Conservation (phyloP, 2,797 vertebrate genomes). For the Carapus acus region DNA sequence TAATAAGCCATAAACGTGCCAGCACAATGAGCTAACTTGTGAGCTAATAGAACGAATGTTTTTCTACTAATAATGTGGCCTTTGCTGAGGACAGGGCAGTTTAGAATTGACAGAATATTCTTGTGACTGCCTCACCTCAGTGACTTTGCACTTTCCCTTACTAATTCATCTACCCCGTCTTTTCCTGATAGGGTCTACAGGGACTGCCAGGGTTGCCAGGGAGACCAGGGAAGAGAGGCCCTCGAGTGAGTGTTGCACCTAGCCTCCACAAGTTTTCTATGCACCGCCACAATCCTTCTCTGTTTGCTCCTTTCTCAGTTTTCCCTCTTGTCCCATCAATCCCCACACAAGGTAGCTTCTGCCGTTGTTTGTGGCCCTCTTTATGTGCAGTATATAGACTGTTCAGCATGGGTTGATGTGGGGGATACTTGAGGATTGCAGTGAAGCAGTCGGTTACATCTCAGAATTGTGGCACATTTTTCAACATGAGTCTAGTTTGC, state of each 20-base stretch:
- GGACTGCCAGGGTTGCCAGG: slow-evolving; percentile 87
- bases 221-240: slow-evolving; percentile 84
- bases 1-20: too few relatives aligned
- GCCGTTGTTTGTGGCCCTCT: slow-evolving; percentile 11
- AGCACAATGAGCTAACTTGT: too few relatives aligned
- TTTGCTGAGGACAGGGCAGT: too few relatives aligned
- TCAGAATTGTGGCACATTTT: slow-evolving; percentile 44
- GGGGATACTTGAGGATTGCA: slow-evolving; percentile 21
- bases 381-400: slow-evolving; percentile 9
- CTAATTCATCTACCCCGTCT: slow-evolving; percentile 30
- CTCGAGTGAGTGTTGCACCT: slow-evolving; percentile 79
- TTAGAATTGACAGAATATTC: too few relatives aligned
- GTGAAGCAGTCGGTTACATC: slow-evolving; percentile 47
- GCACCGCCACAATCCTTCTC: slow-evolving; percentile 4
- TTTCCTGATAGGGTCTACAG: slow-evolving; percentile 76
- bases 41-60: too few relatives aligned
- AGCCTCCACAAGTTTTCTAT: too few relatives aligned
- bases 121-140: too few relatives aligned
- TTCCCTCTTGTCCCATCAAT: slow-evolving; percentile 4
- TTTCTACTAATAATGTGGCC: too few relatives aligned
- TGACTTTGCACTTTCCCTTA: too few relatives aligned
- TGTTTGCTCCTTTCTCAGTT: not conserved
- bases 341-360: slow-evolving; percentile 3
- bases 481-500: slow-evolving; percentile 47
- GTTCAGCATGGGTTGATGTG: slow-evolving; percentile 13